A percentile compares a stretch with the other conserved stretches of the same genome.
These are phyloP conservation scores for Leptothorax acervorum DNA, from an alignment of 2,888 invertebrate species.

Conservation along the genomic window DNA sequence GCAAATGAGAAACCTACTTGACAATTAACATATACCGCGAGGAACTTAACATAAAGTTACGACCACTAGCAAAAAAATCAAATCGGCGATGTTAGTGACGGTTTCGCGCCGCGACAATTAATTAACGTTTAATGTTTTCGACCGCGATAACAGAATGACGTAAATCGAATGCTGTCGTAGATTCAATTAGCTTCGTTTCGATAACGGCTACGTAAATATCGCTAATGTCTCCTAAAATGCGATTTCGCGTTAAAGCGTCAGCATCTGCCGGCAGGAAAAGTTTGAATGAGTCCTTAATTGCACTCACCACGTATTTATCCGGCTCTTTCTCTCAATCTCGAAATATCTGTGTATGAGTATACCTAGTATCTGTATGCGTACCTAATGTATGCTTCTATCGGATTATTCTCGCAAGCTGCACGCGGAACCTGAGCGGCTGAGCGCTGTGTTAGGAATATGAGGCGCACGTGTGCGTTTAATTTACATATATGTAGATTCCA, in stretches of 20 bases:
- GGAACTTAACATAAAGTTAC: neutral
- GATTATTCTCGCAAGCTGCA: conserved; percentile 16
- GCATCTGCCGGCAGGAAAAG: conserved; percentile 12
- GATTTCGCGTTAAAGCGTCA: conserved; percentile 19
- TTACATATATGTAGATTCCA: conserved; percentile 63
- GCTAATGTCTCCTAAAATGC: conserved; percentile 8
- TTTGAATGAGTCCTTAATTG: conserved; percentile 42
- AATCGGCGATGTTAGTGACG: neutral
- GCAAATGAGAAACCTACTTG: conserved; percentile 9
- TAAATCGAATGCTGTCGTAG: conserved; percentile 21
- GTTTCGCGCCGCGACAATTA: conserved; percentile 30
- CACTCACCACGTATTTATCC: neutral
- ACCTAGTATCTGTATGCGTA: neutral
- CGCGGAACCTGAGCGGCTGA: neutral
- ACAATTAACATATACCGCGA: conserved; percentile 11
- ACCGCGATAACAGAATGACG: conserved; percentile 41
- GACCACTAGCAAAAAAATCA: neutral
- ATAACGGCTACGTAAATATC: conserved; percentile 30
- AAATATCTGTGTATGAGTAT: neutral
- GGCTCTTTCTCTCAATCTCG: conserved; percentile 39
- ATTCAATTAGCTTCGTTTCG: conserved; percentile 29
- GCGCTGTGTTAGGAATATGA: conserved; percentile 24
- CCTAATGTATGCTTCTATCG: neutral
- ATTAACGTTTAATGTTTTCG: conserved; percentile 26
- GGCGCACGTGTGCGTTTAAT: conserved; percentile 55